Base-by-base conservation (phyloP, 2,797 vertebrate species). In the Smutsia gigantea region DNA sequence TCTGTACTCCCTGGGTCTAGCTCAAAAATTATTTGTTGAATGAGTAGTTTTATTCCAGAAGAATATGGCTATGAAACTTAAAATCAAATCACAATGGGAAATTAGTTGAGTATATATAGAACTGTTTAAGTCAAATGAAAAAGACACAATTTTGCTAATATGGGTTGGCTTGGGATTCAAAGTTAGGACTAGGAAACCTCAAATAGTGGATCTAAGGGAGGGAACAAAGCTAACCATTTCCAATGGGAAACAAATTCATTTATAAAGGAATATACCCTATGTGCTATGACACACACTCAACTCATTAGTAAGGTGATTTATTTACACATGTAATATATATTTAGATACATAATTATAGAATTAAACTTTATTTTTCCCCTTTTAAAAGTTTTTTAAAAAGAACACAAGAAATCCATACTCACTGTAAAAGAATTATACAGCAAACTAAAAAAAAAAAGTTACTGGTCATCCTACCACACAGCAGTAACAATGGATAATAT, bases 381-480 rank as follows among this genome's bases (percentile, higher is more conserved):
- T n/a, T 92, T 63, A 64, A 79, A 84, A 46, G 9, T 4, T 39
- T 88, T 72, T 69, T 53, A 14, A 77, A 53, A 96, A 74, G 34
- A 89, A 77, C n/a, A 85, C 7, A 94, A 83, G 49, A 95, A 95
- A 83, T 63, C 5, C 18, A 72, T 77, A 4, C 29, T 89, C 39
- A 49, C 1, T 97, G 37, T n/a, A 88, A 75, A 93, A 96, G 92
- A 90, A 93, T 61, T 63, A n/a, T 46, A 90, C 82, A 90, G 85
- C n/a, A 69, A 25, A 93, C 23, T 83, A 46, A 90, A 95, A 13
- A 89, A 57, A 85, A 90, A 68, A 79, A n/a, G 1, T 34, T n/a
- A 84, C 46, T 12, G 87, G 57, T 81, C 61, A 89, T 95, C 61
- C 69, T 96, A 95, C 29, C 86, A 53, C 18, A 92, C 27, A 66